phyloP scores from a whole-genome alignment of 2,888 invertebrate species.

The Ochropacha duplaris region DNA sequence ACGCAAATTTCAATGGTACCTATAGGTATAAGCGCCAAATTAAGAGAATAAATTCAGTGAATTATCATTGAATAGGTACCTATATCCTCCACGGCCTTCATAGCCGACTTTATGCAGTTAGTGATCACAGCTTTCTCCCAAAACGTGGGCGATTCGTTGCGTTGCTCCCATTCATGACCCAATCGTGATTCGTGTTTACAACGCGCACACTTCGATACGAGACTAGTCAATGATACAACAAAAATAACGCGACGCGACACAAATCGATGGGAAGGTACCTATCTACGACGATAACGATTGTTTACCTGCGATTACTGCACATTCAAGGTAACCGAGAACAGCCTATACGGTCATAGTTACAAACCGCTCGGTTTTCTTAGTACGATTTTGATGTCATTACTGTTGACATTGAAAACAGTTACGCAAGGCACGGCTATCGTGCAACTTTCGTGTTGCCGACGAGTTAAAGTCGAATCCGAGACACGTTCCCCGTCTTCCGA shows the following conservation, averaged over 20 bases:
- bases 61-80: not conserved
- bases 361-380: conserved; percentile 22
- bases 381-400: conserved; percentile 30
- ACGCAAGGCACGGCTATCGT: conserved; percentile 72
- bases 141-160: conserved; percentile 67
- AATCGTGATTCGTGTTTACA: conserved; percentile 48
- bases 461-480: conserved; percentile 25
- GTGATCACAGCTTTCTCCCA: conserved; percentile 62
- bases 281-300: conserved; percentile 63
- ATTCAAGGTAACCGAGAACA: conserved; percentile 65
- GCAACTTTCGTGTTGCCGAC: conserved; percentile 41
- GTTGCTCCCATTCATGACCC: conserved; percentile 55
- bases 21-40: not conserved
- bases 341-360: conserved; percentile 29
- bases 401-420: conserved; percentile 79
- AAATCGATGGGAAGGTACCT: conserved; percentile 59
- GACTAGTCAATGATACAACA: conserved; percentile 36
- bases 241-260: conserved; percentile 42
- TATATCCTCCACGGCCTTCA: conserved; percentile 5
- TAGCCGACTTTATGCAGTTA: conserved; percentile 27
- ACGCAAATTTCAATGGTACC: not conserved
- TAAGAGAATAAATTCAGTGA: not conserved
- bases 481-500: conserved; percentile 42
- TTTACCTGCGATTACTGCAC: conserved; percentile 70
- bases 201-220: conserved; percentile 32